Base-by-base conservation (phyloP, 1,140 invertebrate species). In the Colletes gigas region DNA sequence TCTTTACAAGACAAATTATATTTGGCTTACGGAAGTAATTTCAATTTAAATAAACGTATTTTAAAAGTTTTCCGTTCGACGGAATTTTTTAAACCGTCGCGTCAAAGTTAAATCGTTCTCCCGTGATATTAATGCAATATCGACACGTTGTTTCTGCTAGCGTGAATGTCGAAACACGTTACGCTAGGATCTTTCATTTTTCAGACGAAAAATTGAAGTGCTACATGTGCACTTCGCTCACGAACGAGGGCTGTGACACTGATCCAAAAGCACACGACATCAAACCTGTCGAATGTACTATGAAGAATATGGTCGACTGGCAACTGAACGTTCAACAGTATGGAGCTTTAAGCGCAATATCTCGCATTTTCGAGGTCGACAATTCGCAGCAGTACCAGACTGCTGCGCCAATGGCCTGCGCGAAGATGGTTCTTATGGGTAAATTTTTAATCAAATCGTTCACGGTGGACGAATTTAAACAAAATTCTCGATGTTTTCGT, bases 351-450 rank as follows among this genome's bases (percentile, higher is more conserved):
- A 77, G 12, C 0, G 4, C 19, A 0, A 69, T 90, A 8, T 66
- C 77, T 12, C 8, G 30, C 1, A 47, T 92, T 44, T 90, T 91
- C 50, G 87, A 87, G 0, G 73, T 90, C 0, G 89, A 89, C 44
- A 70, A 63, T 8, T 78, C 81, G 0, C 78, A 87, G 14, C 54
- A 86, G 41, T 72, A 83, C 50, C 73, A 50, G 0, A 68, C 50
- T 9, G 0, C 69, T 50, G 4, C 77, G 41, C 66, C 74, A 1
- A 66, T 72, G 30, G 87, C 89, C 1, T 92, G 91, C 47, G 84
- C 85, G 9, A 92, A 92, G 83, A 82, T 91, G 78, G 21, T 65
- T 19, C 9, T 91, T 0, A 89, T 87, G 75, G 84, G 91, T 91
- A 83, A 83, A 70, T 73, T 55, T 10, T 15, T 10, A 17, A 41